These are phyloP conservation scores for Telmatochromis sp. DNA, from an alignment of 2,113 vertebrate genomes.

Conservation along the genomic window DNA sequence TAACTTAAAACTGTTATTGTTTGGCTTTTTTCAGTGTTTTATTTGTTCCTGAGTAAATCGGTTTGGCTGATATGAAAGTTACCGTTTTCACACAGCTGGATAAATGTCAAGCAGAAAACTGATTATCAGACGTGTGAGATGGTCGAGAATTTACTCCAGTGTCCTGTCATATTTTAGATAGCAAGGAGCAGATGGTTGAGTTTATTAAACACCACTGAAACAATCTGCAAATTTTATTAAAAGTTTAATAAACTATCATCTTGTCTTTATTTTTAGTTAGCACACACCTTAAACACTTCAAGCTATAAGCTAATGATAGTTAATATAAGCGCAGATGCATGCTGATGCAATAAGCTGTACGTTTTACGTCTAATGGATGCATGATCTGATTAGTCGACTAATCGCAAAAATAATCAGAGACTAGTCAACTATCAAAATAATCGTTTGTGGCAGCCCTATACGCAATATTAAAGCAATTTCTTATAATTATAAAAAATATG, in stretches of 20 bases:
- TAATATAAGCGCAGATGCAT: accelerated
- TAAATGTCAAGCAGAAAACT: neutral
- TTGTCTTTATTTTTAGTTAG: neutral
- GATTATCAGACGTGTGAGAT: accelerated
- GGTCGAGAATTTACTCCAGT: neutral
- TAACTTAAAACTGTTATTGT: neutral
- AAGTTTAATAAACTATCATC: neutral
- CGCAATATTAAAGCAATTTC: neutral
- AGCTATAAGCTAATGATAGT: neutral
- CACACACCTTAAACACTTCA: neutral
- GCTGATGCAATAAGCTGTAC: neutral
- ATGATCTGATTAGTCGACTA: neutral
- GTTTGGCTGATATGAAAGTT: neutral
- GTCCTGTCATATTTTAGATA: neutral
- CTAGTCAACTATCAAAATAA: neutral
- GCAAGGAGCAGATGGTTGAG: neutral
- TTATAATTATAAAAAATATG: neutral
- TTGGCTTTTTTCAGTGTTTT: neutral
- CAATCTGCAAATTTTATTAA: neutral
- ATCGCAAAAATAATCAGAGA: neutral
- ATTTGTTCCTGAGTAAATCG: neutral
- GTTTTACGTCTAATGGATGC: neutral
- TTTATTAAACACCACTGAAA: neutral
- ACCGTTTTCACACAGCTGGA: neutral
- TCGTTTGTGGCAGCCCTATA: neutral